Base-by-base conservation (phyloP, 2,888 invertebrate genomes). In the Merodon equestris region DNA sequence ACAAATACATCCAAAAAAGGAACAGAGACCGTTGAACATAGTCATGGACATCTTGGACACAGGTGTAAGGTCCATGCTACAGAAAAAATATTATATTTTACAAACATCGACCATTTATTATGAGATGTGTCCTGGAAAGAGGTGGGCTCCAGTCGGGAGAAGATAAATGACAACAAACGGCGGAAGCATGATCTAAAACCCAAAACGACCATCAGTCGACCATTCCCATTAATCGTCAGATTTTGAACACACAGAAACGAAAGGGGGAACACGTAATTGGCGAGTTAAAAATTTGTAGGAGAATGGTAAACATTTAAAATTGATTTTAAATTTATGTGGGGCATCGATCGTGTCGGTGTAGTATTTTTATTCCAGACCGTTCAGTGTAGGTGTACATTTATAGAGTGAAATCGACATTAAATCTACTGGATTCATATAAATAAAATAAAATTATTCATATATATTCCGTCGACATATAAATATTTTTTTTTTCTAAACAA, bases 381-480 rank as follows among this genome's bases (percentile, higher is more conserved):
- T 57, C 60, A 50, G 61, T 57, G 15, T 67, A 40, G 63, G 74
- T 71, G 73, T 51, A 79, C 68, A 77, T 75, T 82, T 72, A 79
- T 76, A 81, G 36, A 81, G 64, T 73, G 74, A 64, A 79, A 74
- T 73, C 79, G 73, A 79, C 54, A 64, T 57, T 68, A 63, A 63
- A 40, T 68, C 63, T 79, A 73, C 67, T 58, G 48, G 67, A 58
- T 77, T 54, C 68, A 36, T 47, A 70, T 70, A 74, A 76, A 79
- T 70, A 64, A 68, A 73, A 70, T 60, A 54, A 9, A 64, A 68
- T 50, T 66, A 60, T 50, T 38, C 54, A 56, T 67, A 34, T 68
- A 48, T 53, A 36, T 77, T 58, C 54, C 13, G 38, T 19, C 14
- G 57, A 27, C 27, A 27, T 27, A 4, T 27, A 27, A 51, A 18